Percentiles rank a stretch among this genome's conserved stretches.
Evolutionary conservation across 2,888 invertebrate genomes (phyloP).

Genomic region (Aricia artaxerxes): DNA sequence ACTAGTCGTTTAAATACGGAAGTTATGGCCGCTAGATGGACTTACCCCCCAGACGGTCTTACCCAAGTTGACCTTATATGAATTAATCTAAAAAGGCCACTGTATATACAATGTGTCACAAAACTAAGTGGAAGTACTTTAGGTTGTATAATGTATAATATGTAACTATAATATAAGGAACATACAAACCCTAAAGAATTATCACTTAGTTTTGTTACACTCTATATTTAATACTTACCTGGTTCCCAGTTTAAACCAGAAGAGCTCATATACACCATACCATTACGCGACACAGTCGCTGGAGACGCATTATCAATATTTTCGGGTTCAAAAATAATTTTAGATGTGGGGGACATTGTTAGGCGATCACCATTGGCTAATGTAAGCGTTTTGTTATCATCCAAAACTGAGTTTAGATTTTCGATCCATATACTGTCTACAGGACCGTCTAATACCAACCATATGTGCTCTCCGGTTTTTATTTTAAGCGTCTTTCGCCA

Average conservation of each 20-base stretch:
- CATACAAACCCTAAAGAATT: too few relatives aligned
- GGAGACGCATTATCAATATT: constrained; percentile 99
- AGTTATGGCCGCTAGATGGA: too few relatives aligned
- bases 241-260: constrained; percentile 97
- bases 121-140: too few relatives aligned
- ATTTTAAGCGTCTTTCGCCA: constrained; percentile 96
- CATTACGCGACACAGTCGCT: constrained; percentile 96
- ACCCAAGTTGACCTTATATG: too few relatives aligned
- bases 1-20: too few relatives aligned
- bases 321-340: constrained; percentile 98
- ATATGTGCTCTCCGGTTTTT: constrained; percentile 93
- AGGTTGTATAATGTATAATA: too few relatives aligned
- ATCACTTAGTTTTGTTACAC: too few relatives aligned
- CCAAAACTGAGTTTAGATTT: constrained; percentile 97
- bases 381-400: constrained; percentile 97
- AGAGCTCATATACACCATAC: constrained; percentile 98
- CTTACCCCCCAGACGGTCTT: too few relatives aligned
- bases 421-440: constrained; percentile 99
- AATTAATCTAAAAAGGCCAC: too few relatives aligned
- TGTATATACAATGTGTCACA: too few relatives aligned
- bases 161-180: too few relatives aligned
- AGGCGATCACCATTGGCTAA: constrained; percentile 97
- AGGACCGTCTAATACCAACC: constrained; percentile 97
- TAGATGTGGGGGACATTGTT: constrained; percentile 95
- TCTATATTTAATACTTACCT: constrained; percentile 56